These are phyloP conservation scores for Puma concolor DNA, from an alignment of 2,113 vertebrate genomes.

Conservation along the genomic window DNA sequence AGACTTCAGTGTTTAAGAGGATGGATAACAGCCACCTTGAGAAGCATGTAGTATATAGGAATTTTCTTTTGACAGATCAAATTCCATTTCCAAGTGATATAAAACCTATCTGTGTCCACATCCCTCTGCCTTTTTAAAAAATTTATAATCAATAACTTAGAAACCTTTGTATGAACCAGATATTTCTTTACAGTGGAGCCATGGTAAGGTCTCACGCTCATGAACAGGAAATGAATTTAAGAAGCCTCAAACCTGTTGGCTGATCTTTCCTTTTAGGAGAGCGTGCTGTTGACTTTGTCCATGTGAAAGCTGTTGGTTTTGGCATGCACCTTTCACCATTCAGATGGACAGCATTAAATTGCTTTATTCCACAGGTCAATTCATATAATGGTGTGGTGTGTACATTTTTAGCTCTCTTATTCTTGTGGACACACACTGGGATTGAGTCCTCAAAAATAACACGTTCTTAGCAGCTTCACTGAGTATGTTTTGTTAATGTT, in stretches of 20 bases:
- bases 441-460: slow-evolving; percentile 28
- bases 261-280: not conserved
- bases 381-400: not conserved
- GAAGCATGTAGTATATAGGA: not conserved
- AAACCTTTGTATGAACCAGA: not conserved
- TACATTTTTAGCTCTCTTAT: not conserved
- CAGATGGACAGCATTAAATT: not conserved
- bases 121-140: not conserved
- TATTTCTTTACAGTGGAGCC: slow-evolving; percentile 27
- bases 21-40: not conserved
- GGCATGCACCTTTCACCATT: not conserved
- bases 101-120: not conserved
- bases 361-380: not conserved
- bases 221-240: slow-evolving; percentile 42
- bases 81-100: slow-evolving; percentile 35
- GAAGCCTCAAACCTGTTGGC: not conserved
- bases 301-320: slow-evolving; percentile 25
- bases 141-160: not conserved
- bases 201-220: not conserved
- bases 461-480: slow-evolving; percentile 3
- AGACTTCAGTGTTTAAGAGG: not conserved
- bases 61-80: slow-evolving; percentile 3
- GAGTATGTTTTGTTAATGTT: not conserved
- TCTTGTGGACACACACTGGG: not conserved
- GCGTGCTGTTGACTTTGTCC: not conserved